A percentile compares a stretch with the other conserved stretches of the same genome.
Evolutionary conservation across 2,113 vertebrate species (phyloP).

Genomic region (Terrapene triunguis): DNA sequence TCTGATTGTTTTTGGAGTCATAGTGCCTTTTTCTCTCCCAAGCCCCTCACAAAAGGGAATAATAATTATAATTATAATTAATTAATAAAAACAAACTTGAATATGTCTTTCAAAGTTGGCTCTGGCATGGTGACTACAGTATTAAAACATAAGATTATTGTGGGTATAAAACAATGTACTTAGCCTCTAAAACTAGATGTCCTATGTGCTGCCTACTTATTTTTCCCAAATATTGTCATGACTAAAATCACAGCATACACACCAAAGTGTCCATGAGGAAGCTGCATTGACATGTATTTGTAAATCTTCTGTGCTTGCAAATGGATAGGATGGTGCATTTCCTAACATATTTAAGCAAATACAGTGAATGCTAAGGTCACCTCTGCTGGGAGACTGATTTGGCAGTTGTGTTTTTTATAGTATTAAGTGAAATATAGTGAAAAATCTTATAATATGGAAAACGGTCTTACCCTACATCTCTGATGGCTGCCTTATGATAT

Average conservation of each 20-base stretch:
- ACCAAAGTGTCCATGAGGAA: constrained; percentile 2
- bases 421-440: constrained; percentile 13
- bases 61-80: not conserved
- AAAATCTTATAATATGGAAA: constrained; percentile 16
- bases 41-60: not conserved
- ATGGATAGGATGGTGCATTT: not conserved
- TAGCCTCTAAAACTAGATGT: not conserved
- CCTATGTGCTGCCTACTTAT: not conserved
- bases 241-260: not conserved
- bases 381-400: constrained; percentile 8
- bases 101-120: not conserved
- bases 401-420: not conserved
- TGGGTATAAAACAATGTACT: not conserved
- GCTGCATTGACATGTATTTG: not conserved
- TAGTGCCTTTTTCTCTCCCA: not conserved
- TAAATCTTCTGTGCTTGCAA: not conserved
- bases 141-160: not conserved
- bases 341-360: not conserved
- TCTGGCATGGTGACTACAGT: not conserved
- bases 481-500: constrained; percentile 54
- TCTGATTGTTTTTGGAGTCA: not conserved
- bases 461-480: not conserved
- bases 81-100: not conserved
- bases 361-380: not conserved
- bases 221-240: not conserved